Conservation (phyloP, 2,113 vertebrate species). For the Zootoca vivipara region DNA sequence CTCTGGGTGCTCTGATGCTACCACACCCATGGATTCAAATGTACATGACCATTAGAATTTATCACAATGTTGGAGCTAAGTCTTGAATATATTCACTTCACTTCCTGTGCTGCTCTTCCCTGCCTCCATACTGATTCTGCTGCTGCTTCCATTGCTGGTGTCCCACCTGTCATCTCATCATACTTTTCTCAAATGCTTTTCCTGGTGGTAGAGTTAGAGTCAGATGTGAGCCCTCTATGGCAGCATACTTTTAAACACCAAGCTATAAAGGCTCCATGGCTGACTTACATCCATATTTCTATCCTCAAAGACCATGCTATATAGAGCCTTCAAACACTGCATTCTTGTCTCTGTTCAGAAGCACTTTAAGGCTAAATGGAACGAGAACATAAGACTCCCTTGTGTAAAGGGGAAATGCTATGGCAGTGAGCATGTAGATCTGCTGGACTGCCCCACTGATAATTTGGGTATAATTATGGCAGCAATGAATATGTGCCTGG, state of each 20-base stretch:
- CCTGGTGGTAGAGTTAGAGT: neutral
- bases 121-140: neutral
- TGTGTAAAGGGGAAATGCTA: neutral
- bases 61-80: neutral
- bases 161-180: neutral
- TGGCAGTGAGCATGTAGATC: neutral
- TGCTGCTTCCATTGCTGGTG: neutral
- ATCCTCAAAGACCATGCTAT: neutral
- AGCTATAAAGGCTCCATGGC: too few species aligned
- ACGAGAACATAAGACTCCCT: neutral
- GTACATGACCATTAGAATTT: neutral
- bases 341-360: neutral
- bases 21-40: neutral
- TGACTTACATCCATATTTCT: neutral
- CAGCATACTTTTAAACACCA: too few species aligned
- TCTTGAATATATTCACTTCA: neutral
- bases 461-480: neutral
- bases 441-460: neutral
- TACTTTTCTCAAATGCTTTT: neutral
- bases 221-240: too few species aligned
- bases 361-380: neutral
- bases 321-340: neutral
- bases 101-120: neutral
- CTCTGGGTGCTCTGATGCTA: neutral
- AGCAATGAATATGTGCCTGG: neutral